phyloP scores from a whole-genome alignment of 1,140 invertebrate species.

The Archivesica marissinica region DNA sequence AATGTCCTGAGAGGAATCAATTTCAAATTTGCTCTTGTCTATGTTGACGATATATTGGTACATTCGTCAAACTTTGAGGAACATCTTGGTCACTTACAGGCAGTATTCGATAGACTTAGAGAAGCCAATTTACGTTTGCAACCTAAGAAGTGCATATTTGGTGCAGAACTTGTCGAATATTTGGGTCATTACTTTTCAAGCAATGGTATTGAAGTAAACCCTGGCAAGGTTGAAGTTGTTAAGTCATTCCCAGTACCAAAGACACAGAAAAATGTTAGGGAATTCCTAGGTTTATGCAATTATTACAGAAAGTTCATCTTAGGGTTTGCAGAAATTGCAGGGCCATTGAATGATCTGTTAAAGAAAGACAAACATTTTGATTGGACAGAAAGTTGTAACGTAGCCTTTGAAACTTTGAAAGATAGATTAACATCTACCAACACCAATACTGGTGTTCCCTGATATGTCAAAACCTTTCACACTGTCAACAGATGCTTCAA shows the following conservation, averaged over 20 bases:
- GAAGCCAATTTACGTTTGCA: constrained; percentile 61
- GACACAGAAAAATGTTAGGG: constrained; percentile 79
- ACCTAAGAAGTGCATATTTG: constrained; percentile 67
- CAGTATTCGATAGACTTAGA: constrained; percentile 27
- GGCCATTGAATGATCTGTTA: constrained; percentile 71
- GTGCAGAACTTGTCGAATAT: constrained; percentile 56
- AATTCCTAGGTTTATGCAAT: constrained; percentile 84
- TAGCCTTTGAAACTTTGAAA: constrained; percentile 60
- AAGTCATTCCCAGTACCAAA: constrained; percentile 68
- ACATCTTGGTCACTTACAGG: constrained; percentile 22
- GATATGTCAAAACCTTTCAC: constrained; percentile 63
- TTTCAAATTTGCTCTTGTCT: constrained; percentile 60
- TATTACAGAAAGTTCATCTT: constrained; percentile 82
- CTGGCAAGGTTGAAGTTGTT: constrained; percentile 28
- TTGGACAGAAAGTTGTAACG: constrained; percentile 49
- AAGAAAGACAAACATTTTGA: constrained; percentile 78
- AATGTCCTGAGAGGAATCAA: constrained; percentile 29
- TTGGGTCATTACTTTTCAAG: constrained; percentile 64
- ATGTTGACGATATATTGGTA: no score
- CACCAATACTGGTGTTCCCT: constrained; percentile 63
- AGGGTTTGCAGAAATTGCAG: constrained; percentile 67
- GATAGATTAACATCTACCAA: constrained; percentile 37
- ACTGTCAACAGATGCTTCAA: constrained; percentile 65
- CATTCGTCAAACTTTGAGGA: constrained; percentile 8
- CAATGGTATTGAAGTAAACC: constrained; percentile 61